phyloP scores from a whole-genome alignment of 2,888 invertebrate species.

The Saturnia japonica region DNA sequence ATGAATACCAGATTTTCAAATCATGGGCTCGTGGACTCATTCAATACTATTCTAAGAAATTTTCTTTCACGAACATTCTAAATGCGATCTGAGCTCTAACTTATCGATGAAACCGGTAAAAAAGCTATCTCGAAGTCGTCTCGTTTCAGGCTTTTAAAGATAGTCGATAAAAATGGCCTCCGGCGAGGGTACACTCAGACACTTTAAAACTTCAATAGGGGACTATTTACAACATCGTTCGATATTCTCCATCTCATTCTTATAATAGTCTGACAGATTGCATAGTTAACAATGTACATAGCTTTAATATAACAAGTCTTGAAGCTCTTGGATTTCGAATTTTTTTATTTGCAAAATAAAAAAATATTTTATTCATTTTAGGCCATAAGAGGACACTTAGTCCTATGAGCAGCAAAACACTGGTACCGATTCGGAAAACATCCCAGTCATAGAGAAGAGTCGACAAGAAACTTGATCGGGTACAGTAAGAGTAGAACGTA shows the following conservation, averaged over 20 bases:
- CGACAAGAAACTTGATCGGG: too few relatives aligned
- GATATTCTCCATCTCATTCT: constrained; percentile 1
- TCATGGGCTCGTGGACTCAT: neutral
- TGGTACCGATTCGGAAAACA: too few relatives aligned
- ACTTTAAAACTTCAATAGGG: constrained; percentile 22
- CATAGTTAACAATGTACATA: neutral
- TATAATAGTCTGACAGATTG: neutral
- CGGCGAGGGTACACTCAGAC: constrained; percentile 11
- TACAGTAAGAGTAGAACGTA: too few relatives aligned
- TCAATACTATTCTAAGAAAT: neutral
- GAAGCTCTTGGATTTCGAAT: too few relatives aligned
- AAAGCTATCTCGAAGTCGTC: constrained; percentile 11
- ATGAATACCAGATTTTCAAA: neutral
- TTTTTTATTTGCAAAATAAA: too few relatives aligned
- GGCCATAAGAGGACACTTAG: too few relatives aligned
- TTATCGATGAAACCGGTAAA: constrained; percentile 9
- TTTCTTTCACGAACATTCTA: neutral
- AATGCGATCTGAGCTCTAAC: neutral
- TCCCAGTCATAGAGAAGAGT: too few relatives aligned
- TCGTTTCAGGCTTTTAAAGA: constrained; percentile 34
- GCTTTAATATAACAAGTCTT: too few relatives aligned
- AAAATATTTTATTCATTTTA: too few relatives aligned
- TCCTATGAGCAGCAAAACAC: too few relatives aligned
- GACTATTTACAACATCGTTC: constrained; percentile 21
- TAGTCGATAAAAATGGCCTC: constrained; percentile 32